A percentile compares a stretch with the other conserved stretches of the same genome.
phyloP scores from a whole-genome alignment of 1,140 invertebrate genomes.

The Globodera ellingtonae region DNA sequence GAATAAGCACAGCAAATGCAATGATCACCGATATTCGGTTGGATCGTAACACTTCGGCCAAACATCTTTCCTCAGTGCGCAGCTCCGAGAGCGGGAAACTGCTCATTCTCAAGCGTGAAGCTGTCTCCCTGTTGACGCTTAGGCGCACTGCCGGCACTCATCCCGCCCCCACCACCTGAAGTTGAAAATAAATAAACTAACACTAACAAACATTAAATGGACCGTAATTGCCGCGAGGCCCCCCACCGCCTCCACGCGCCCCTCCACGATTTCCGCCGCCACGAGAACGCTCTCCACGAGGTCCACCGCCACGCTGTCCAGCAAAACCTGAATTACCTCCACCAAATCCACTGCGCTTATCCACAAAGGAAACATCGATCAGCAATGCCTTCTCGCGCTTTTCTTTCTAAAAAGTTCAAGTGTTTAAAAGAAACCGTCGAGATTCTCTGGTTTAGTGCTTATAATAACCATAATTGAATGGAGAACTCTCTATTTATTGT shows the following conservation, averaged over 20 bases:
- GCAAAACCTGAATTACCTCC: constrained; percentile 2
- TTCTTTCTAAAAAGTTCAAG: constrained; percentile 20
- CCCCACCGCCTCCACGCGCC: constrained; percentile 14
- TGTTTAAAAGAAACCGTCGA: background rate
- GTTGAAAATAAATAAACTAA: background rate
- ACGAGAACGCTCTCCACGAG: background rate
- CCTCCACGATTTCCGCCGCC: constrained; percentile 6
- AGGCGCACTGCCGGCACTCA: constrained; percentile 13
- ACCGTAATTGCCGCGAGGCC: constrained; percentile 19
- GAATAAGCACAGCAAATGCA: constrained; percentile 2
- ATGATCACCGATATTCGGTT: constrained; percentile 1
- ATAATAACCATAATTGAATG: no score
- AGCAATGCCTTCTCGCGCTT: constrained; percentile 21
- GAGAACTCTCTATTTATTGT: no score
- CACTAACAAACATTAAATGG: background rate
- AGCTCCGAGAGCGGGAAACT: constrained; percentile 25
- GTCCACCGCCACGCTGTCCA: background rate
- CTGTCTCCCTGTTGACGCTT: constrained; percentile 13
- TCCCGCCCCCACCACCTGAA: background rate
- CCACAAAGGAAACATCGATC: constrained; percentile 17
- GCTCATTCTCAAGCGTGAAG: constrained; percentile 27
- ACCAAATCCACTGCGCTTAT: constrained; percentile 7
- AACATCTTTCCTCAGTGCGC: background rate
- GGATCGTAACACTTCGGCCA: background rate
- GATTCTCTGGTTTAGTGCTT: background rate